Conservation (phyloP, 2,797 vertebrate genomes). For the Uromys caudimaculatus region DNA sequence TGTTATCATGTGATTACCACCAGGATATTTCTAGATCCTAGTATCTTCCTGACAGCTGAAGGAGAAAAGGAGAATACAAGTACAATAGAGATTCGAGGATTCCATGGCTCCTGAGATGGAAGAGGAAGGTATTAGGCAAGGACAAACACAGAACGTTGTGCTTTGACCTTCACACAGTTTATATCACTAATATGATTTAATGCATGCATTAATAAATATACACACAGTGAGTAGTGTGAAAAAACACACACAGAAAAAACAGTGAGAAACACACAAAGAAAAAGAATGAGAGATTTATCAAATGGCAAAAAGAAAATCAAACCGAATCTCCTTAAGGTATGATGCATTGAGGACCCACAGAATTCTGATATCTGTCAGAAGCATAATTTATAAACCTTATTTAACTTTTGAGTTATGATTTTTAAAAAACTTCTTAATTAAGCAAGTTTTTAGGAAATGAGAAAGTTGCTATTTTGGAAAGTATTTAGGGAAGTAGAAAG, state of each 20-base stretch:
- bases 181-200: not conserved
- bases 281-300: not conserved
- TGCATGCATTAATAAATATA: too few species aligned
- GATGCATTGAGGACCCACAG: not conserved
- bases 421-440: not conserved
- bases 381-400: not conserved
- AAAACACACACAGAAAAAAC: not conserved
- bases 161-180: not conserved
- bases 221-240: not conserved
- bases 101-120: too few species aligned
- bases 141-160: too few species aligned
- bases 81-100: too few species aligned
- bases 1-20: not conserved
- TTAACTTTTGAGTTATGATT: not conserved
- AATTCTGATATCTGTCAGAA: not conserved
- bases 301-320: not conserved
- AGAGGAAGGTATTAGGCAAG: not conserved
- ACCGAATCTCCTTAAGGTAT: not conserved
- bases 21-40: not conserved
- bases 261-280: not conserved
- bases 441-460: not conserved
- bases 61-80: not conserved
- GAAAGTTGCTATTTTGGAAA: not conserved
- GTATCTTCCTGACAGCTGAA: not conserved
- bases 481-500: not conserved